Evolutionary conservation across 1,140 invertebrate species (phyloP).

Genomic region (Drosophila melanogaster): Release_6_plus_ISO1_MT NT_033777.3:22158501-22159000

Average conservation of each 20-base stretch:
- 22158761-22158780: constrained; percentile 82
- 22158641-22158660: constrained; percentile 17
- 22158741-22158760: constrained; percentile 79
- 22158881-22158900: constrained; percentile 79
- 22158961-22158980: constrained; percentile 26
- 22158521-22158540: too few relatives aligned
- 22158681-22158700: constrained; percentile 77
- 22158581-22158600: background rate
- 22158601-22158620: constrained; percentile 13
- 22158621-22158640: constrained; percentile 18
- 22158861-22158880: constrained; percentile 69
- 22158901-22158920: constrained; percentile 77
- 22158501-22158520: background rate
- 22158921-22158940: constrained; percentile 24
- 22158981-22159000: constrained; percentile 14
- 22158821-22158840: constrained; percentile 80
- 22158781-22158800: constrained; percentile 80
- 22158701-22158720: constrained; percentile 79
- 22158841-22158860: constrained; percentile 30
- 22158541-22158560: too few relatives aligned
- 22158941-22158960: constrained; percentile 14
- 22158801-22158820: constrained; percentile 81
- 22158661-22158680: constrained; percentile 60
- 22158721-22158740: constrained; percentile 63
- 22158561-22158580: background rate